These are phyloP conservation scores for Venusia cambrica DNA, from an alignment of 2,888 invertebrate species.

Conservation along the genomic window DNA sequence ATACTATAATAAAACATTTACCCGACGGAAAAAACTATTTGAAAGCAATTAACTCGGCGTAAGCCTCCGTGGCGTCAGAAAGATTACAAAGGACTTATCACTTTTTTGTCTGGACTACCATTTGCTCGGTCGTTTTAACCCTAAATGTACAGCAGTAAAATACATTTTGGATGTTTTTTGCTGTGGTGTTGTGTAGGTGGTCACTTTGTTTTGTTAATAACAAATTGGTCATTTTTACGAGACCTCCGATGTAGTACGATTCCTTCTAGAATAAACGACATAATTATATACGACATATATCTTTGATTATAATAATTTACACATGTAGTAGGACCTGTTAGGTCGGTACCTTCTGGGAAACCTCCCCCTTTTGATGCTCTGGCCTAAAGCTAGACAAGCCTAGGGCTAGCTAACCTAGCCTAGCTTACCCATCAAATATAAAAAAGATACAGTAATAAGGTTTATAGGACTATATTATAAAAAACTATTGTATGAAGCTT, in stretches of 20 bases:
- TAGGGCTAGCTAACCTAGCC: too few relatives aligned
- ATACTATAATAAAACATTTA: conserved; percentile 71
- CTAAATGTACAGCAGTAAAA: conserved; percentile 34
- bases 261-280: conserved; percentile 5
- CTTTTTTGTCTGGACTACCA: conserved; percentile 51
- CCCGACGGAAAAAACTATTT: conserved; percentile 54
- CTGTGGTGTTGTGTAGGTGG: conserved; percentile 56
- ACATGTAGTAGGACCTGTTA: too few relatives aligned
- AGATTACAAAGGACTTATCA: conserved; percentile 77
- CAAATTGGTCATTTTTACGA: conserved; percentile 62
- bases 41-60: conserved; percentile 74
- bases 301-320: too few relatives aligned
- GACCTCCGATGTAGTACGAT: conserved; percentile 57
- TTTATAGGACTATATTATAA: too few relatives aligned
- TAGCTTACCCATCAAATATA: too few relatives aligned
- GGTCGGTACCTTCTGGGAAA: too few relatives aligned
- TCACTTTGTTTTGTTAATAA: conserved; percentile 70
- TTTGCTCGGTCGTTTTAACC: conserved; percentile 28
- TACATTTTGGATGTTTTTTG: conserved; percentile 28
- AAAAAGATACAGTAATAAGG: too few relatives aligned
- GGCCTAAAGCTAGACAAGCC: too few relatives aligned
- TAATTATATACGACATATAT: too few relatives aligned
- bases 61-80: conserved; percentile 74
- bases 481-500: conserved; percentile 7
- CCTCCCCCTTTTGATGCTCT: too few relatives aligned